Evolutionary conservation across 37 sponge, comb jelly and placozoan genomes (phyloP).

Genomic region (Geodia barretti): DNA sequence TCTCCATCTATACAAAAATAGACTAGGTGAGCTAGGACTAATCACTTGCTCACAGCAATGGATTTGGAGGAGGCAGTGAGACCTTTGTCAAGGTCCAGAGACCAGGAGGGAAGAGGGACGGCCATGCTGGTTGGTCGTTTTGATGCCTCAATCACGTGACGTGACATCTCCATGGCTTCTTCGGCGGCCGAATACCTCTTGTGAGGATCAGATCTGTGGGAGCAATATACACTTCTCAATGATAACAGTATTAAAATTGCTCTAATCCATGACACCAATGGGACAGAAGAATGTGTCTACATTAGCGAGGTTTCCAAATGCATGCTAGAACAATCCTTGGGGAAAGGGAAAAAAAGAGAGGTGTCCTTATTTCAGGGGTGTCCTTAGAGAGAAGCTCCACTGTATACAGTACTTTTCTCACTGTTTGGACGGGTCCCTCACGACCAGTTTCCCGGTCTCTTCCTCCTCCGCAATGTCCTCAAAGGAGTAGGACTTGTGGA

Average conservation of each 20-base stretch:
- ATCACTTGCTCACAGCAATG: constrained; percentile 49
- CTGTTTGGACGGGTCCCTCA: background rate
- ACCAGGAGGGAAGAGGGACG: constrained; percentile 39
- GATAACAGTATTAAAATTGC: too few relatives aligned
- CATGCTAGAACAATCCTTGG: too few relatives aligned
- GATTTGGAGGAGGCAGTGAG: constrained; percentile 48
- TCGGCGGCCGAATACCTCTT: background rate
- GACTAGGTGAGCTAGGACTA: too few relatives aligned
- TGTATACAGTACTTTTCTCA: too few relatives aligned
- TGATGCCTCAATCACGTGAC: background rate
- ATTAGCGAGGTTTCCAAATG: too few relatives aligned
- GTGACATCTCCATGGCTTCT: background rate
- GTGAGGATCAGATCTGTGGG: background rate
- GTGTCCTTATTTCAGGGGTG: too few relatives aligned
- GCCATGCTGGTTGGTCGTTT: constrained; percentile 20
- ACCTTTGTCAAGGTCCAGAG: background rate
- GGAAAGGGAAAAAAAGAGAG: too few relatives aligned
- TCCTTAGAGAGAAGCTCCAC: too few relatives aligned
- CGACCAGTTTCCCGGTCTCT: background rate
- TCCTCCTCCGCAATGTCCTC: background rate
- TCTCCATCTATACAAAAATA: constrained; percentile 12
- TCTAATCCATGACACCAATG: too few relatives aligned
- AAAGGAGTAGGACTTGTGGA: constrained; percentile 24
- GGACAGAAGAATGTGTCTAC: too few relatives aligned
- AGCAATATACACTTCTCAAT: too few relatives aligned